Base-by-base conservation (phyloP, 2,113 vertebrate genomes). In the Heptranchias perlo region DNA sequence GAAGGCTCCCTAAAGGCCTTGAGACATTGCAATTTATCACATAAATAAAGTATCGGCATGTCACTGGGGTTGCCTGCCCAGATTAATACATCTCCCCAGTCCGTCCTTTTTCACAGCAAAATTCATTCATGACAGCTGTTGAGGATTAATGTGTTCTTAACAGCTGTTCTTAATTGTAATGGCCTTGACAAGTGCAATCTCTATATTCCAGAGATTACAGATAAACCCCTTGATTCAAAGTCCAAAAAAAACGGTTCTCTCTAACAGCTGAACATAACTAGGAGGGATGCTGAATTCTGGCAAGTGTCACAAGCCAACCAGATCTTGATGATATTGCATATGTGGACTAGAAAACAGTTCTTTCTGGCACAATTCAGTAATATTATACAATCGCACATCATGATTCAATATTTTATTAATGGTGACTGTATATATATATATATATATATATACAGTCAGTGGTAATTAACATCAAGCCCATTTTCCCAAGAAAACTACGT, bases 141-240 rank as follows among this genome's bases (percentile, higher is more conserved):
- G 62, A 95, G 28, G 94, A 95, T 95, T 95, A 28, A 49, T 28
- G 23, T 5, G 35, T 69, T 69, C 47, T 28, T 49, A 69, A 73
- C 94, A 69, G 93, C 62, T 94, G 93, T 25, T 94, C 25, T 69
- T 69, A 95, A 67, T 95, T 67, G 89, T 93, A 95, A 28, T 35
- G 44, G 64, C 64, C 31, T 95, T 69, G 64, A 69, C 64, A 95
- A 95, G 47, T 69, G 65, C 44, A 69, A 49, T 95, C 94, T 95
- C 94, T 67, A 31, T 64, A 39, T 52, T 95, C 47, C 65, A 95
- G 94, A 69, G 65, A 73, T 95, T 69, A 52, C 64, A 69, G 65
- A 95, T 95, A 49, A 69, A 69, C 47, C 44, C 28, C 47, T 95
- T 69, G 58, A 39, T 93, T 16, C 58, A 62, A 39, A 21, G 39